Evolutionary conservation across 2,888 invertebrate species (phyloP).

Genomic region (Congeria kusceri): DNA sequence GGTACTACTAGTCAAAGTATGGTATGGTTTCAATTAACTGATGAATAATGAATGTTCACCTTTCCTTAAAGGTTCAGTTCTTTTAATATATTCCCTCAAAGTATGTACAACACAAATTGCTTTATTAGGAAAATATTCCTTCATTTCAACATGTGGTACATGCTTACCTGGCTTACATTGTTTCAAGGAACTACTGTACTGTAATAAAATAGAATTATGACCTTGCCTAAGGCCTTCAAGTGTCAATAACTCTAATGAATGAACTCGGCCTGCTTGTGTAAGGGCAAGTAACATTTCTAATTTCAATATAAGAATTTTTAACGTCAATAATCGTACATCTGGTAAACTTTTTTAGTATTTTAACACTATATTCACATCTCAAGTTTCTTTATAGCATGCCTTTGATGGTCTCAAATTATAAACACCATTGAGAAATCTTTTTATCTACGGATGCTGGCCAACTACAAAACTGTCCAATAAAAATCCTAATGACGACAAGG

Average conservation of each 20-base stretch:
- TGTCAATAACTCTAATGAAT: constrained; percentile 18
- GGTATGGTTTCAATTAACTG: constrained; percentile 45
- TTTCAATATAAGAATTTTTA: constrained; percentile 35
- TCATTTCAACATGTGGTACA: constrained; percentile 29
- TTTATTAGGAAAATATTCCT: constrained; percentile 41
- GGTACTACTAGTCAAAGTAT: constrained; percentile 28
- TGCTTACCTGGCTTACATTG: constrained; percentile 28
- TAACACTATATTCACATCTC: too few relatives aligned
- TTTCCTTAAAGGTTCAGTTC: constrained; percentile 37
- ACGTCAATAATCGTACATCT: neutral
- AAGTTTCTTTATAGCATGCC: constrained; percentile 31
- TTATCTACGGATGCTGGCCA: constrained; percentile 41
- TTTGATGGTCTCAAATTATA: constrained; percentile 41
- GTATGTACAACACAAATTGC: constrained; percentile 49
- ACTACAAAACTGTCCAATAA: constrained; percentile 26
- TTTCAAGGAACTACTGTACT: constrained; percentile 26
- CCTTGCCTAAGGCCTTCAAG: constrained; percentile 13
- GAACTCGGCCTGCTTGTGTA: constrained; percentile 31
- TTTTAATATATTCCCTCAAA: constrained; percentile 45
- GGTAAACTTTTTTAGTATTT: constrained; percentile 24
- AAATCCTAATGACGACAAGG: constrained; percentile 27
- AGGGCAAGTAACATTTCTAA: constrained; percentile 39
- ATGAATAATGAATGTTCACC: constrained; percentile 15
- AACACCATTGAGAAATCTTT: constrained; percentile 21
- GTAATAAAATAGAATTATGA: constrained; percentile 24